Base-by-base conservation (phyloP, 2,113 vertebrate genomes). In the Phylloscopus trochilus region DNA sequence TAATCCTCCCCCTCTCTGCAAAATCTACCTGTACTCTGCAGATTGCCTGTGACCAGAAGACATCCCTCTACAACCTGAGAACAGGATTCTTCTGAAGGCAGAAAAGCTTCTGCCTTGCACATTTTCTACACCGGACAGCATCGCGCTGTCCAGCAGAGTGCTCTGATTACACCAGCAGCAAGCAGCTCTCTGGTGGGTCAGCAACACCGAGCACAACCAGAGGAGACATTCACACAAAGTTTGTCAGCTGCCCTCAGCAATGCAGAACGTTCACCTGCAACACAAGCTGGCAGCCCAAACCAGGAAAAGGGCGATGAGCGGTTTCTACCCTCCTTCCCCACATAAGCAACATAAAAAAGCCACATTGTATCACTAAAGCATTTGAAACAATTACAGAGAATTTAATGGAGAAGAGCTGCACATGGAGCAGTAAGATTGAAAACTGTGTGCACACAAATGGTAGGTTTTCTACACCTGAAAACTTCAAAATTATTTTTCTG, bases 361-460 rank as follows among this genome's bases (percentile, higher is more conserved):
- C 52, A 44, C 56, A 13, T 15, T 79, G 74, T 84, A 92, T 67
- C 49, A 68, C 37, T 47, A 49, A 17, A 3, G 11, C 27, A 28
- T 31, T 75, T 76, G 56, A 93, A 92, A 91, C 77, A 87, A 31
- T 59, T 63, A 59, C n/a, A 62, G 35, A 35, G 11, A 74, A 55
- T 26, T 68, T 68, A 52, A 39, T 3, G 7, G 19, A 1, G 4
- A 59, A 24, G 30, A 87, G 20, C 1, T n/a, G 26, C 41, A 41
- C 19, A 19, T 0, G 27, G 4, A 44, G 21, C 70, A 11, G 6
- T 1, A 52, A 41, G 20, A 51, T 0, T 1, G 19, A 51, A 83
- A 94, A 83, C 12, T 11, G 7, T 8, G 28, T 1, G 21, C 7
- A 39, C 6, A 51, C 10, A 66, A 80, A 53, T 11, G 0, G 0